A percentile compares a stretch with the other conserved stretches of the same genome.
phyloP scores from a whole-genome alignment of 2,113 vertebrate species.

The Dunckerocampus dactyliophorus region DNA sequence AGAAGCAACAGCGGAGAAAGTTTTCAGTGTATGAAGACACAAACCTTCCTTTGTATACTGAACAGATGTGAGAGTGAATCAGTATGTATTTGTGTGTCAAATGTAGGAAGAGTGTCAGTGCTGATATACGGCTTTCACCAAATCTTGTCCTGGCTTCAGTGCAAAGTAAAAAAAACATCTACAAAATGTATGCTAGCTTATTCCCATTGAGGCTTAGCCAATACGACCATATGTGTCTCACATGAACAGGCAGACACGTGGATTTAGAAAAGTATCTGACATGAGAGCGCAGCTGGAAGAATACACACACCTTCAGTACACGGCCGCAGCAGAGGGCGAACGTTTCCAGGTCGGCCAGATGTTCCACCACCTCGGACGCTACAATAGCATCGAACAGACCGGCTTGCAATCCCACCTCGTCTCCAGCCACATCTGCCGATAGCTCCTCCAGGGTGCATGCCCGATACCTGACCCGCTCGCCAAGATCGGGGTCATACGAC shows the following conservation, averaged over 20 bases:
- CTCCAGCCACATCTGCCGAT: conserved; percentile 59
- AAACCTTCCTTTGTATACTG: too few species aligned
- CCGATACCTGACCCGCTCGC: conserved; percentile 77
- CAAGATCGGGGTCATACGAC: conserved; percentile 82
- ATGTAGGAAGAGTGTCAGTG: conserved; percentile 2
- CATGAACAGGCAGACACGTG: conserved; percentile 11
- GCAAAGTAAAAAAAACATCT: not conserved
- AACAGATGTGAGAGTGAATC: too few species aligned
- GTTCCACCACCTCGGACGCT: conserved; percentile 95
- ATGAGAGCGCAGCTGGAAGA: conserved; percentile 20
- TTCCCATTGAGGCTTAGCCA: conserved; percentile 12
- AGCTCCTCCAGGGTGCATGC: conserved; percentile 85
- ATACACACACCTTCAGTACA: conserved; percentile 82
- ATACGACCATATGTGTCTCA: conserved; percentile 21
- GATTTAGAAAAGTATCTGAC: conserved; percentile 12
- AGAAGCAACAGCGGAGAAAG: too few species aligned
- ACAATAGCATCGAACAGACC: conserved; percentile 82
- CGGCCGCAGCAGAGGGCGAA: conserved; percentile 83
- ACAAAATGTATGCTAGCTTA: conserved; percentile 7
- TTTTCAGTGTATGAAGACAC: not conserved
- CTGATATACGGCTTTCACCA: conserved; percentile 14
- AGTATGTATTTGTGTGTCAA: too few species aligned
- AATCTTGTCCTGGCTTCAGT: not conserved
- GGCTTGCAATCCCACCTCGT: conserved; percentile 3
- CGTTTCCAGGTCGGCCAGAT: conserved; percentile 85